Percentiles rank a stretch among this genome's conserved stretches.
Conservation (phyloP, 2,888 invertebrate species). For the Athalia cordata region DNA sequence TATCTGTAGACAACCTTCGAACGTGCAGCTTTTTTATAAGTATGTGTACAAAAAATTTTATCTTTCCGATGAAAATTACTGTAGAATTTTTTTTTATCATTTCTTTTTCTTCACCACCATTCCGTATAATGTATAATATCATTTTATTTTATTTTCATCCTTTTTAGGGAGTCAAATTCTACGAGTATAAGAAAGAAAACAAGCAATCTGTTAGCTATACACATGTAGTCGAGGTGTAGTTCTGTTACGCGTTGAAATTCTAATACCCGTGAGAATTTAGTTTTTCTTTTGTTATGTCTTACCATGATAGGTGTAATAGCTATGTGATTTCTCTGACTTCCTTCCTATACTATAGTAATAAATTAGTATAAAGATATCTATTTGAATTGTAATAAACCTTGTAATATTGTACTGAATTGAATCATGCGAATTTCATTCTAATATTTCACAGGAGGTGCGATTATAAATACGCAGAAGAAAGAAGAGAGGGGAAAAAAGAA, state of each 20-base stretch:
- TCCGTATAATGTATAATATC: too few relatives aligned
- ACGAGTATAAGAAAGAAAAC: too few relatives aligned
- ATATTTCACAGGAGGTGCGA: constrained; percentile 41
- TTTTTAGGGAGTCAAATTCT: too few relatives aligned
- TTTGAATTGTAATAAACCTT: too few relatives aligned
- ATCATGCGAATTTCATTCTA: constrained; percentile 34
- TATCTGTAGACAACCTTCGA: not conserved
- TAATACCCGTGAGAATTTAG: constrained; percentile 4
- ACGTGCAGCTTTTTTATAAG: not conserved
- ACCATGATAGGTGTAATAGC: not conserved
- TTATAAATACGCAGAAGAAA: constrained; percentile 5
- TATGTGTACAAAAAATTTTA: not conserved
- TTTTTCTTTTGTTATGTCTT: not conserved
- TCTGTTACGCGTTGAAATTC: not conserved
- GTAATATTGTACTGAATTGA: not conserved
- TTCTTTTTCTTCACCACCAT: too few relatives aligned
- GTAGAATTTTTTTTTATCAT: not conserved
- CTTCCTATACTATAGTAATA: too few relatives aligned
- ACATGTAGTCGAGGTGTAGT: not conserved
- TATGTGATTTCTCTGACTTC: too few relatives aligned
- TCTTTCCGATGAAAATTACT: not conserved
- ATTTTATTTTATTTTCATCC: too few relatives aligned
- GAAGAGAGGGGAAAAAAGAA: not conserved
- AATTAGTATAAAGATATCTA: too few relatives aligned
- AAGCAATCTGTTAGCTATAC: too few relatives aligned